Conservation (phyloP, 1,140 invertebrate species). For the Mycetomoellerius zeteki region DNA sequence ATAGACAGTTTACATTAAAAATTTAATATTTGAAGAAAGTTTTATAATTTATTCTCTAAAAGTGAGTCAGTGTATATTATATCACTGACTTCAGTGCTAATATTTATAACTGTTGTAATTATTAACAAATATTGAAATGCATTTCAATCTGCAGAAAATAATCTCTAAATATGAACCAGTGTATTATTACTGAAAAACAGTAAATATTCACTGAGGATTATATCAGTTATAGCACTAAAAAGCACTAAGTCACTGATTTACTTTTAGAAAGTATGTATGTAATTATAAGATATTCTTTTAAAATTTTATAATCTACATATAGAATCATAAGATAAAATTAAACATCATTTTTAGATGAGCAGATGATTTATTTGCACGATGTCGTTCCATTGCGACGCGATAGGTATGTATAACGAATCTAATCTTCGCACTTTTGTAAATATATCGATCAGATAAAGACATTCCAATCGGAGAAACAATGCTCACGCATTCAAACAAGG, state of each 20-base stretch:
- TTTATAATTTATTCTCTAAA: no score
- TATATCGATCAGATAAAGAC: slow-evolving; percentile 29
- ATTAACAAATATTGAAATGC: no score
- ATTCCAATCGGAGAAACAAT: slow-evolving; percentile 15
- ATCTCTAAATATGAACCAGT: no score
- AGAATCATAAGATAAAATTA: neutral
- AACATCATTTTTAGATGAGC: neutral
- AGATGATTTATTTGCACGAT: slow-evolving; percentile 19
- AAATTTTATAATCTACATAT: slow-evolving; percentile 8
- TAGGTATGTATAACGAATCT: slow-evolving; percentile 3
- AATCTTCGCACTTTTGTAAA: slow-evolving; percentile 41
- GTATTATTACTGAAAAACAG: no score
- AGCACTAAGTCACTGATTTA: no score
- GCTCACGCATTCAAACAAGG: neutral
- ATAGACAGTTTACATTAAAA: neutral
- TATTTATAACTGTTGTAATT: no score
- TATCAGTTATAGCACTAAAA: no score
- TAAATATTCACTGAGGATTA: no score
- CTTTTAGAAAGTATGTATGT: neutral
- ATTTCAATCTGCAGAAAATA: no score
- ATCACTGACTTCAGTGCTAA: no score
- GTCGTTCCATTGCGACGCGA: neutral
- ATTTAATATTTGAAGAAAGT: no score
- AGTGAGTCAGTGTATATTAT: no score
- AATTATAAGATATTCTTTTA: neutral